Base-by-base conservation (phyloP, 2,797 vertebrate species). In the Chaetophractus vellerosus region DNA sequence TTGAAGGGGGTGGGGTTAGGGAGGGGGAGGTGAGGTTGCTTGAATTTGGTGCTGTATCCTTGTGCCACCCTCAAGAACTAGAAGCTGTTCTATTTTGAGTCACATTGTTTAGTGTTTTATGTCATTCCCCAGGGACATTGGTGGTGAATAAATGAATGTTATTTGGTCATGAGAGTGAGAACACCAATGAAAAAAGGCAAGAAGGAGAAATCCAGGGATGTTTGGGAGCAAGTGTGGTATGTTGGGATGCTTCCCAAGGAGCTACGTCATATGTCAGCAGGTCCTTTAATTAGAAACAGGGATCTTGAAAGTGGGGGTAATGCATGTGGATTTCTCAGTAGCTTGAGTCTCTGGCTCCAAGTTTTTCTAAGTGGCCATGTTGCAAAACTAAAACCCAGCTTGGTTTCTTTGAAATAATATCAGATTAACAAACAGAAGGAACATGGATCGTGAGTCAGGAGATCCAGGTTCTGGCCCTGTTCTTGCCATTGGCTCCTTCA, bases 281-380 rank as follows among this genome's bases (percentile, higher is more conserved):
- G 38, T 26, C 18, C 83, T 93, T 71, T 91, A 91, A 91, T 93
- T 89, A 80, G 94, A 95, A 96, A 63, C 92, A 87, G 93, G 4
- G 15, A 36, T 90, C 66, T 72, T 16, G 23, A 57, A 66, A 64
- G 74, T 52, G 7, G 55, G 96, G 82, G 66, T 64, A n/a, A 57
- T 94, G 85, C 95, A 79, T 7, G 28, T n/a, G 83, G 69, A 74
- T 93, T 93, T 96, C 95, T 96, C 89, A 91, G 68, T 71, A 93
- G 83, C 92, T 91, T 15, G 38, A 31, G 38, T 64, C 88, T 86
- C 90, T 18, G 76, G 45, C 85, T 91, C 78, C 71, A 72, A 41
- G 11, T 66, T 88, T 93, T 90, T 64, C 81, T 96, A 78, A 93
- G 66, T 74, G 69, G 79, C 52, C 50, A 36, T 74, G 66, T 48